These are phyloP conservation scores for Choristoneura fumiferana DNA, from an alignment of 1,140 invertebrate genomes.

Conservation along the genomic window DNA sequence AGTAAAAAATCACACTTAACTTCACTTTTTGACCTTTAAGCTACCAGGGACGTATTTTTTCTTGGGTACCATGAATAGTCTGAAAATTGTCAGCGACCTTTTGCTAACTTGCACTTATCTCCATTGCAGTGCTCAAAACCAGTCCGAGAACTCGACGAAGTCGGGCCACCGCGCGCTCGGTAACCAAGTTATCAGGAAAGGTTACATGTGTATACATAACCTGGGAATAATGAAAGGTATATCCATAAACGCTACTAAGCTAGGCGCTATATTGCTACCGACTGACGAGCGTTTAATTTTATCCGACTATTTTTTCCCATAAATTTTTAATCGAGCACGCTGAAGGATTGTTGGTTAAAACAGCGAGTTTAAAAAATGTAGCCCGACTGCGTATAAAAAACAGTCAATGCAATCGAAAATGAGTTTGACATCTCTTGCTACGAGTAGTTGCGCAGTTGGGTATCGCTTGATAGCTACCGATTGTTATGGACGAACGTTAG, in stretches of 20 bases:
- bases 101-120: constrained; percentile 7
- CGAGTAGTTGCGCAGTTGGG: neutral
- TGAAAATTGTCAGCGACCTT: neutral
- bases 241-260: constrained; percentile 20
- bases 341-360: neutral
- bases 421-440: too few species aligned
- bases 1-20: too few species aligned
- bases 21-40: neutral
- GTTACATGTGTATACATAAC: constrained; percentile 99
- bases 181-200: constrained; percentile 99
- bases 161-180: constrained; percentile 91
- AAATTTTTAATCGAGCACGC: too few species aligned
- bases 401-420: too few species aligned
- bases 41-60: constrained; percentile 9
- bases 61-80: neutral
- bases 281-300: neutral
- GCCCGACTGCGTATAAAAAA: too few species aligned
- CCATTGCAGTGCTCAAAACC: constrained; percentile 93
- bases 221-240: constrained; percentile 97
- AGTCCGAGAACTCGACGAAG: constrained; percentile 93
- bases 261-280: constrained; percentile 3
- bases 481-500: constrained; percentile 19
- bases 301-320: constrained; percentile 4
- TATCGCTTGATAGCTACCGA: constrained; percentile 1
- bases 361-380: too few species aligned